Base-by-base conservation (phyloP, 64 coral and sea anemone genomes). In the Actinia tenebrosa region DNA sequence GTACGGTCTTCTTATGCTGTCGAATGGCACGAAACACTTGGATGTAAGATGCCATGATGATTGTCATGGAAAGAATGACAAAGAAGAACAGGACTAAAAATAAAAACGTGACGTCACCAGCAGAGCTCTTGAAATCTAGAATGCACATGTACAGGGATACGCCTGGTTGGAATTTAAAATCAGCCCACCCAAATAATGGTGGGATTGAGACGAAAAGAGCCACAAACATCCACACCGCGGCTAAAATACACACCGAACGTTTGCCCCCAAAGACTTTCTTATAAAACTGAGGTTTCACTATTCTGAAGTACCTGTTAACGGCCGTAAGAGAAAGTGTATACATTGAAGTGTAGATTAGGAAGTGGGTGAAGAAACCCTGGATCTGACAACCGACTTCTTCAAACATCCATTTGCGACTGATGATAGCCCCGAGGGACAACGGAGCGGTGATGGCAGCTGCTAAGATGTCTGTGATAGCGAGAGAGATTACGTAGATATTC, bases 261-360 rank as follows among this genome's bases (percentile, higher is more conserved):
- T 75, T 71, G 13, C 56, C 80, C 5, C 69, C 71, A 53, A 90
- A 95, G 30, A 95, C 30, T 50, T 79, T 95, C 37, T 71, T 79
- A 79, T 95, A 95, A 5, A 87, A 60, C 9, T 91, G 85, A 18
- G 93, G 93, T 84, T 92, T 95, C 0, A 95, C 93, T 9, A 95
- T 89, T 10, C 93, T 79, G 37, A 91, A 92, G 50, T 92, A 95
- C 56, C 93, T 89, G 87, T 95, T 95, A 16, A 95, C 68, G 16
- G 93, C 93, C 50, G 89, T 92, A 45, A 92, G 87, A 14, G 90
- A 84, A 87, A 95, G 92, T 42, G 91, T 95, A 27, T 89, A 83
- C 16, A 95, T 79, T 19, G 93, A 95, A 8, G 87, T 90, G n/a
- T 91, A 56, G 60, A 87, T 88, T 26, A 95, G 20, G 86, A 88